These are phyloP conservation scores for Erannis defoliaria DNA, from an alignment of 2,888 invertebrate genomes.

Conservation along the genomic window DNA sequence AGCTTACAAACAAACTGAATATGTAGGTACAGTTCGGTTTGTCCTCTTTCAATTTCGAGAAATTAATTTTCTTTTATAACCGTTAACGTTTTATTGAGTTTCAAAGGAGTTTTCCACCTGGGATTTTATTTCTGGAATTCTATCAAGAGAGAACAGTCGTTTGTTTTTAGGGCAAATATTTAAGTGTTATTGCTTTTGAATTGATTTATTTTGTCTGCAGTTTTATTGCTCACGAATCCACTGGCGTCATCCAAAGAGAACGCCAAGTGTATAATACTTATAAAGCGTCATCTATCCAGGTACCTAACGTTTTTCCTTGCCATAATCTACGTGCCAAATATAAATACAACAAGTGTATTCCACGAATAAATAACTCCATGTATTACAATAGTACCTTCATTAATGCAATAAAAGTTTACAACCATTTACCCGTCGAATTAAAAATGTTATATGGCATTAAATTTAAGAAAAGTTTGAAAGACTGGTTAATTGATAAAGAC, in stretches of 20 bases:
- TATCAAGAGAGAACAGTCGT: slow-evolving; percentile 6
- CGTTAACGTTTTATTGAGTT: slow-evolving; percentile 38
- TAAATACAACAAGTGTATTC: too few species aligned
- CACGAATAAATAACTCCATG: too few species aligned
- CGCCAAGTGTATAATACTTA: too few species aligned
- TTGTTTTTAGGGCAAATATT: slow-evolving; percentile 16
- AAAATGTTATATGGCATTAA: too few species aligned
- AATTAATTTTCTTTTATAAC: slow-evolving; percentile 37
- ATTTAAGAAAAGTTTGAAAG: too few species aligned
- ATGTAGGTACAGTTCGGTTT: background rate
- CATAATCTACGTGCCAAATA: too few species aligned
- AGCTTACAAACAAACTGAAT: slow-evolving; percentile 7
- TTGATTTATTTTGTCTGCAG: background rate
- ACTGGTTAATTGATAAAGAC: too few species aligned
- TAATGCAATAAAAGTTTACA: too few species aligned
- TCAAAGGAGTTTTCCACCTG: slow-evolving; percentile 32
- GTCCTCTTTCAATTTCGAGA: slow-evolving; percentile 14
- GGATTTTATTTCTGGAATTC: slow-evolving; percentile 23
- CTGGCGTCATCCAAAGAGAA: background rate
- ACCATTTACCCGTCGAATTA: too few species aligned
- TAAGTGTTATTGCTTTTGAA: slow-evolving; percentile 22
- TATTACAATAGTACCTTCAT: too few species aligned
- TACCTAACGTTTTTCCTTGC: too few species aligned
- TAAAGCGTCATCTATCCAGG: background rate
- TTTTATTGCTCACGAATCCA: background rate